Percentiles rank a stretch among this genome's conserved stretches.
These are phyloP conservation scores for Caenorhabditis becei DNA, from an alignment of 2,888 invertebrate species.

Conservation along the genomic window DNA sequence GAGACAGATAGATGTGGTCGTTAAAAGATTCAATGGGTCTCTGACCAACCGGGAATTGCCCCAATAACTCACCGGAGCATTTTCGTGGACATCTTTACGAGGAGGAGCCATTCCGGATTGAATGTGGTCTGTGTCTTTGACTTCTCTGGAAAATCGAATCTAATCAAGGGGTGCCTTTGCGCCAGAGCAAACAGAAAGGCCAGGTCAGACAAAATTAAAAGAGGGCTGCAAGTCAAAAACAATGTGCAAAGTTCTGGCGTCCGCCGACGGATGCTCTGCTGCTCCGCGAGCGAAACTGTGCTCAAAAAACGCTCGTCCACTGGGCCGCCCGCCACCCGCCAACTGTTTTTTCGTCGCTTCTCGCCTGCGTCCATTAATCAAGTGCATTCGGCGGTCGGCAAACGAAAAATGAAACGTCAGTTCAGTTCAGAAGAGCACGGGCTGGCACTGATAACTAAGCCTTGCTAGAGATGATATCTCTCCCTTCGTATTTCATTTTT, in stretches of 20 bases:
- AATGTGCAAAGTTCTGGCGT: neutral
- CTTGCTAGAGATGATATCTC: neutral
- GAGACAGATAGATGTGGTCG: too few species aligned
- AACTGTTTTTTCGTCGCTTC: conserved; percentile 3
- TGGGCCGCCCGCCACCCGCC: conserved; percentile 6
- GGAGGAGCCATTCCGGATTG: neutral
- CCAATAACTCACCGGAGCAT: neutral
- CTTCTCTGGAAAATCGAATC: neutral
- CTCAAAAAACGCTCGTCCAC: neutral
- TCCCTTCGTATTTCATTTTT: neutral
- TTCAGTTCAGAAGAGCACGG: neutral
- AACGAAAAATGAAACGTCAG: neutral
- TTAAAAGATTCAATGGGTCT: neutral
- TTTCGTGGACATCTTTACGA: neutral
- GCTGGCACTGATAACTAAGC: neutral
- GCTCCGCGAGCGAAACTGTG: neutral
- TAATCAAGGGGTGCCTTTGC: neutral
- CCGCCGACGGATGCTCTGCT: neutral
- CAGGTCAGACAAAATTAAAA: neutral
- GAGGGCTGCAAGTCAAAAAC: neutral
- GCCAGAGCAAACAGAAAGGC: neutral
- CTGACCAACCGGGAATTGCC: too few species aligned
- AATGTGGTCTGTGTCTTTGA: neutral
- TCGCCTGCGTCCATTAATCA: conserved; percentile 7
- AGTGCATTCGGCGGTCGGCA: conserved; percentile 4